phyloP scores from a whole-genome alignment of 1,140 invertebrate species.

The Agrypnia vestita region DNA sequence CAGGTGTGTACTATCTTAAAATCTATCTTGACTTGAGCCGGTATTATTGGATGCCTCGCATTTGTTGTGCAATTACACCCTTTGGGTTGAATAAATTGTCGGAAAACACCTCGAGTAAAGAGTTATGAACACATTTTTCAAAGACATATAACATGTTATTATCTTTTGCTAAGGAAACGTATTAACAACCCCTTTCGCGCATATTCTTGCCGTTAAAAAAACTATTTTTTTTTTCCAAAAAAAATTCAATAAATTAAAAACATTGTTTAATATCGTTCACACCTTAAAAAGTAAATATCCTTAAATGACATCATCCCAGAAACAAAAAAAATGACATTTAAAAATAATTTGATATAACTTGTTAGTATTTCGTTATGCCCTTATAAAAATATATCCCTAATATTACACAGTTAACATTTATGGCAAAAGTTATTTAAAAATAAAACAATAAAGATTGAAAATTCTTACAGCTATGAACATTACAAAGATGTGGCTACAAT shows the following conservation, averaged over 20 bases:
- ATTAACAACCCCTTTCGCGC: constrained; percentile 12
- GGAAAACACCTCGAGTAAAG: constrained; percentile 38
- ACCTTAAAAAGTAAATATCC: constrained; percentile 14
- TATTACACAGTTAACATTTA: constrained; percentile 34
- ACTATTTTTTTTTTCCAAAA: too few relatives aligned
- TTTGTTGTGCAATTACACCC: constrained; percentile 22
- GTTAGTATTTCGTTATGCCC: constrained; percentile 31
- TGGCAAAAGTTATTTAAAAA: constrained; percentile 39
- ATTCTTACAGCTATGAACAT: constrained; percentile 43
- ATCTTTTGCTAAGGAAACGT: constrained; percentile 5
- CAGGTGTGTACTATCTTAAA: not conserved
- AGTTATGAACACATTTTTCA: constrained; percentile 37
- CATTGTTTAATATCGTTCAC: constrained; percentile 28
- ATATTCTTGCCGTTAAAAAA: too few relatives aligned
- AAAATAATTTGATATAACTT: not conserved
- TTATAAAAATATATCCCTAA: constrained; percentile 13
- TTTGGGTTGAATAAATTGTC: constrained; percentile 24
- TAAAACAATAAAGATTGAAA: constrained; percentile 29
- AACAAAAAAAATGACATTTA: not conserved
- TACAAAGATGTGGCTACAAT: constrained; percentile 3
- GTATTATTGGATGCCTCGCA: not conserved
- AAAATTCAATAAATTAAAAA: not conserved
- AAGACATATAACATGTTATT: constrained; percentile 17
- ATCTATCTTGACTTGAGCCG: not conserved
- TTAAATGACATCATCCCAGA: not conserved